These are phyloP conservation scores for Melikaiella ostensackeni DNA, from an alignment of 2,888 invertebrate species.

Conservation along the genomic window DNA sequence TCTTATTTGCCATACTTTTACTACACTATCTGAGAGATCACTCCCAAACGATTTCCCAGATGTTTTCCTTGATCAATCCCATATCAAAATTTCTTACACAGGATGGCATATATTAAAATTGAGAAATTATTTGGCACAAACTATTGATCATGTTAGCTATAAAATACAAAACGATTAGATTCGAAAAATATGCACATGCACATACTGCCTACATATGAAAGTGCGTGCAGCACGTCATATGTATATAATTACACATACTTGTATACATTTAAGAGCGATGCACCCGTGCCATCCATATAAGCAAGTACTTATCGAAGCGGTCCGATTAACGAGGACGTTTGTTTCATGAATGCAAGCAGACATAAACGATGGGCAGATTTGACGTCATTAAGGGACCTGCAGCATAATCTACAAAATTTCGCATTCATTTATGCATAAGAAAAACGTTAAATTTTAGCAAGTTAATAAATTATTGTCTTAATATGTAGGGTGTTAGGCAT, in stretches of 20 bases:
- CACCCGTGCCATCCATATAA: slow-evolving; percentile 26
- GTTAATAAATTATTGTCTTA: neutral
- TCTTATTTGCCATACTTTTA: no score
- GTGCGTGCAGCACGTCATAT: neutral
- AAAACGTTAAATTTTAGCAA: neutral
- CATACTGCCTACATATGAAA: no score
- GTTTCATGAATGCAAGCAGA: slow-evolving; percentile 5
- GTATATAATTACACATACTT: neutral
- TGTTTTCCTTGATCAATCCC: no score
- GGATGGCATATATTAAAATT: no score
- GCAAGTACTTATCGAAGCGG: slow-evolving; percentile 24
- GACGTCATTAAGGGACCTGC: neutral
- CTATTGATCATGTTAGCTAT: no score
- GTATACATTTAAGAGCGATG: slow-evolving; percentile 17
- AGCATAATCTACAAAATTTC: neutral
- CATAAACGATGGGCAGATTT: slow-evolving; percentile 19
- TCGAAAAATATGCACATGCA: no score
- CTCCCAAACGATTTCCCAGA: no score
- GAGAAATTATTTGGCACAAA: no score
- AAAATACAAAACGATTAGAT: no score
- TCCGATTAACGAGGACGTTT: slow-evolving; percentile 29
- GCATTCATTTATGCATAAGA: neutral
- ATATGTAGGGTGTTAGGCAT: neutral
- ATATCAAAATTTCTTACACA: no score
- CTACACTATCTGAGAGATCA: no score